phyloP scores from a whole-genome alignment of 2,797 vertebrate species.

The Sparidentex hasta region DNA sequence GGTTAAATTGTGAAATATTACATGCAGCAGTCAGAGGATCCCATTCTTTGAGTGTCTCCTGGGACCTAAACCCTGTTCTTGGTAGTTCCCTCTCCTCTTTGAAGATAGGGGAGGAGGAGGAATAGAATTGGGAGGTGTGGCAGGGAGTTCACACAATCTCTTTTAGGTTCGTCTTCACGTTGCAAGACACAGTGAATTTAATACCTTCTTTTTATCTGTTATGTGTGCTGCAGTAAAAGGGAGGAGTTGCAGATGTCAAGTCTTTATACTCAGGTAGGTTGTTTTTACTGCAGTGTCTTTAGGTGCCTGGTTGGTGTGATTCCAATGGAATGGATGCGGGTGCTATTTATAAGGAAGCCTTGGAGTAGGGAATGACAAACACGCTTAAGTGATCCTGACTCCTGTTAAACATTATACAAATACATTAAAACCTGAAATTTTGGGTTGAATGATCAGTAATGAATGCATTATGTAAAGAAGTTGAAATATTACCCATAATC shows the following conservation, averaged over 20 bases:
- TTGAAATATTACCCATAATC: not conserved
- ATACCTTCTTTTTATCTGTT: conserved; percentile 69
- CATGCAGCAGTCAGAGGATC: conserved; percentile 66
- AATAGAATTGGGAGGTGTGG: conserved; percentile 67
- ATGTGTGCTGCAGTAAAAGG: conserved; percentile 52
- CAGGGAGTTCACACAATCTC: conserved; percentile 58
- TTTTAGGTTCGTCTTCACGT: conserved; percentile 53
- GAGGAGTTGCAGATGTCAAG: conserved; percentile 68
- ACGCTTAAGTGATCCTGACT: not conserved
- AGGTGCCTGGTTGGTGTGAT: conserved; percentile 9
- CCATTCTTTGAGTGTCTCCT: conserved; percentile 63
- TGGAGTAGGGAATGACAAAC: not conserved
- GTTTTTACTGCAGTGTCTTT: conserved; percentile 32
- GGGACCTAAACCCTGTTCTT: conserved; percentile 63
- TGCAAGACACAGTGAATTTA: conserved; percentile 64
- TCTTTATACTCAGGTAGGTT: conserved; percentile 43
- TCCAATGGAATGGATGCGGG: conserved; percentile 31
- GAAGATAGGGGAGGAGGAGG: conserved; percentile 57
- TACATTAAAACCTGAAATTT: too few relatives aligned
- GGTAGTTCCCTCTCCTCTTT: conserved; percentile 62
- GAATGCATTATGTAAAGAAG: too few relatives aligned
- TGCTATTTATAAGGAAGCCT: conserved; percentile 13
- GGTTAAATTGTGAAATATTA: conserved; percentile 83
- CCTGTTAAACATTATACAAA: not conserved
- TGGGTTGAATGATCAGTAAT: too few relatives aligned